phyloP scores from a whole-genome alignment of 2,113 vertebrate species.

The Pedionomus torquatus region DNA sequence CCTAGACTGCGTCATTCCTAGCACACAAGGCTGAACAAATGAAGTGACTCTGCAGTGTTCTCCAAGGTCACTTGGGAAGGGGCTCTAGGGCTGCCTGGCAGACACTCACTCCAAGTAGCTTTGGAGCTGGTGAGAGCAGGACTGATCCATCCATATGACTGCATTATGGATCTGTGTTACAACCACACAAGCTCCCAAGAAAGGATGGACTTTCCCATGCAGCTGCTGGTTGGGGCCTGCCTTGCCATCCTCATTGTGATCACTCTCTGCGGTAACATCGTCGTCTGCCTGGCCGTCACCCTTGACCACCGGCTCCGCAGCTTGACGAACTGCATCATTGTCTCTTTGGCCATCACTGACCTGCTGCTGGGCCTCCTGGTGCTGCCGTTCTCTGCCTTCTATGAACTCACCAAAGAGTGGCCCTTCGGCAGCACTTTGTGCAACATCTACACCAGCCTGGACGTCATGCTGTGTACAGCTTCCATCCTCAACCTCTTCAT shows the following conservation, averaged over 20 bases:
- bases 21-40: neutral
- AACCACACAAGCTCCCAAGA: slow-evolving; percentile 29
- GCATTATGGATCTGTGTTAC: slow-evolving; percentile 38
- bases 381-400: slow-evolving; percentile 90
- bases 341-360: slow-evolving; percentile 92
- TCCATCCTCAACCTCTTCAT: slow-evolving; percentile 95
- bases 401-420: slow-evolving; percentile 83
- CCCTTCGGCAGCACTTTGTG: slow-evolving; percentile 83
- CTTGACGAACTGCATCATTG: slow-evolving; percentile 93
- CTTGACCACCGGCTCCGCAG: slow-evolving; percentile 86
- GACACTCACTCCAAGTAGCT: neutral
- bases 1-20: neutral
- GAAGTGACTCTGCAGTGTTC: neutral
- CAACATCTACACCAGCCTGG: slow-evolving; percentile 92
- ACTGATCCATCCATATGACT: neutral
- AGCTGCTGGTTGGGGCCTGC: slow-evolving; percentile 72
- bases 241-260: slow-evolving; percentile 82
- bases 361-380: slow-evolving; percentile 91
- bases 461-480: slow-evolving; percentile 96
- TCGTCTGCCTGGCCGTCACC: slow-evolving; percentile 91
- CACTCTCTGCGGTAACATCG: slow-evolving; percentile 88
- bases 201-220: neutral
- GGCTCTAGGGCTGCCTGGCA: neutral
- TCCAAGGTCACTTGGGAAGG: neutral
- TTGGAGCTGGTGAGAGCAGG: neutral